These are phyloP conservation scores for Protodeltote pygarga DNA, from an alignment of 2,888 invertebrate genomes.

Conservation along the genomic window DNA sequence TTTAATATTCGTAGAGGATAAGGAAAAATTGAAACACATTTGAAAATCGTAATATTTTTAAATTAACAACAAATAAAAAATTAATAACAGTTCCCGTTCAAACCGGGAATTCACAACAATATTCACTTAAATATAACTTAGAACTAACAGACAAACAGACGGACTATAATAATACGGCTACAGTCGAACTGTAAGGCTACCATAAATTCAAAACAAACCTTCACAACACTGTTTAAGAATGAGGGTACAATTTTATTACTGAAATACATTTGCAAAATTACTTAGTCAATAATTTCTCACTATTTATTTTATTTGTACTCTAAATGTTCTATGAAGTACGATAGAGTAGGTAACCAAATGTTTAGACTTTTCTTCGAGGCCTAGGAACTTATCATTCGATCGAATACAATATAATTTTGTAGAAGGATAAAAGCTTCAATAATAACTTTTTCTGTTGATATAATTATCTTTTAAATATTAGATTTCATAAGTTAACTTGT, in stretches of 20 bases:
- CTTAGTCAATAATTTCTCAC: too few species aligned
- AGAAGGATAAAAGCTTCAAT: too few species aligned
- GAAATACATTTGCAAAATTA: too few species aligned
- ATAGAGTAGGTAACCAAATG: too few species aligned
- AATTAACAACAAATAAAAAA: slow-evolving; percentile 51
- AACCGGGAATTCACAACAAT: slow-evolving; percentile 57
- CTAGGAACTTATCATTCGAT: too few species aligned
- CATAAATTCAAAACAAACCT: slow-evolving; percentile 23
- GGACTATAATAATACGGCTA: slow-evolving; percentile 15
- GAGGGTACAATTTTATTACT: slow-evolving; percentile 22
- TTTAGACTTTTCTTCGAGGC: neutral
- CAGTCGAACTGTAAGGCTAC: slow-evolving; percentile 41
- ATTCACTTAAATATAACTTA: slow-evolving; percentile 51
- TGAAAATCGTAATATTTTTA: slow-evolving; percentile 39
- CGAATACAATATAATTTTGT: too few species aligned
- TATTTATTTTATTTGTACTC: too few species aligned
- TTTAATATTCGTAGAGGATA: neutral
- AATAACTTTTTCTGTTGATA: too few species aligned
- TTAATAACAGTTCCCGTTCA: slow-evolving; percentile 56
- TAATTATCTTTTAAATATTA: too few species aligned
- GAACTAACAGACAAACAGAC: slow-evolving; percentile 32
- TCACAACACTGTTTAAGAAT: slow-evolving; percentile 24
- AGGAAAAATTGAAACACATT: slow-evolving; percentile 26
- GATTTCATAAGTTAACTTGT: neutral
- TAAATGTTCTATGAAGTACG: too few species aligned